These are phyloP conservation scores for Myotis planiceps DNA, from an alignment of 2,797 vertebrate species.

Conservation along the genomic window DNA sequence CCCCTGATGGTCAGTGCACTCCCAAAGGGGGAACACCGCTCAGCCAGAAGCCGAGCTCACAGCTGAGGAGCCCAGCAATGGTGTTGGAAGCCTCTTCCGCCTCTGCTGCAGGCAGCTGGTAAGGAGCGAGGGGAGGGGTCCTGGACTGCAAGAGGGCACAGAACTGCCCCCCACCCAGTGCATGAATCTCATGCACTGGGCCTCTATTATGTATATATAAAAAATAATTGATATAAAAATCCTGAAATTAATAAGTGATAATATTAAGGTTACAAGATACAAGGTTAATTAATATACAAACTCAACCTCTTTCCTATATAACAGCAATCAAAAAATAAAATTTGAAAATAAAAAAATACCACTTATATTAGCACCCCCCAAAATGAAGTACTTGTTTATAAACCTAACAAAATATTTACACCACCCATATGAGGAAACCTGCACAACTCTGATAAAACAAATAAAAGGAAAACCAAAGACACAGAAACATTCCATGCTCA, in stretches of 20 bases:
- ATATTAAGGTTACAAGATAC: neutral
- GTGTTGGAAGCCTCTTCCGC: too few relatives aligned
- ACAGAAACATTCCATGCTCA: neutral
- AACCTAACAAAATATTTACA: neutral
- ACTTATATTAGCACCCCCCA: neutral
- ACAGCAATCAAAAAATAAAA: neutral
- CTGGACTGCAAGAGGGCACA: too few relatives aligned
- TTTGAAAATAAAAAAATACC: neutral
- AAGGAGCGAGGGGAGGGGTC: too few relatives aligned
- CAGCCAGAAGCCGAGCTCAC: too few relatives aligned
- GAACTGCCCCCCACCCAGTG: rapidly evolving
- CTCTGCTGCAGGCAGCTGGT: too few relatives aligned
- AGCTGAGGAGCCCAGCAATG: too few relatives aligned
- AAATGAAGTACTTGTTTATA: neutral
- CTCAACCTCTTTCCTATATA: neutral
- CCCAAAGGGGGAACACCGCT: too few relatives aligned
- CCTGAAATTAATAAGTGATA: neutral
- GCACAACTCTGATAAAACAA: neutral
- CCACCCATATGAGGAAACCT: neutral
- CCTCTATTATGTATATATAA: neutral
- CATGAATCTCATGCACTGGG: too few relatives aligned
- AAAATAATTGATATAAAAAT: neutral
- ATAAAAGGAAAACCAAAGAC: neutral
- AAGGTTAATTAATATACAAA: neutral
- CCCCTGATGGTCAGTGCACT: too few relatives aligned